Conservation (phyloP, 2,888 invertebrate species). For the Tethea ocularis region DNA sequence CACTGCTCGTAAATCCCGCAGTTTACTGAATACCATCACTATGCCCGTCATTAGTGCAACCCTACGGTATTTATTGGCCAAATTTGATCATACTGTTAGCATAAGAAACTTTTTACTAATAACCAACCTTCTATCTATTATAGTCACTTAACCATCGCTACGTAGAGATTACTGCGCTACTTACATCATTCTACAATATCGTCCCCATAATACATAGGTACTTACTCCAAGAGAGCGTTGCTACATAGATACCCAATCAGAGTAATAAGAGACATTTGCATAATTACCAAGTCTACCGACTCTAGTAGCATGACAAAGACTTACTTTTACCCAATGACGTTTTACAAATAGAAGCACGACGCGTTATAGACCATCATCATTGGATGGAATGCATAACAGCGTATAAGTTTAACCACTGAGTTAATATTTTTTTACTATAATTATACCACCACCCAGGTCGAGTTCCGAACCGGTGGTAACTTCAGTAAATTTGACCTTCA, state of each 20-base stretch:
- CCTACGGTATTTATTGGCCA: neutral
- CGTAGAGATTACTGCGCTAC: too few relatives aligned
- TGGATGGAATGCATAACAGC: too few relatives aligned
- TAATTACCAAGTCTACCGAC: neutral
- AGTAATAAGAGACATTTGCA: neutral
- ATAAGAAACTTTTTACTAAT: neutral
- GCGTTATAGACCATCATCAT: too few relatives aligned
- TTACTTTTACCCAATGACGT: neutral
- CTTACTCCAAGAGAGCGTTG: neutral
- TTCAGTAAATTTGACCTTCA: too few relatives aligned
- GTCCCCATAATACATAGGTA: neutral
- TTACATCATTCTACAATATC: neutral
- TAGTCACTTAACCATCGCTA: too few relatives aligned
- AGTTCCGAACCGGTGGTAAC: too few relatives aligned
- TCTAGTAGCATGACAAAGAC: neutral
- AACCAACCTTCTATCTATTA: neutral
- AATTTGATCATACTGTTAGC: neutral
- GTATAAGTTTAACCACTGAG: too few relatives aligned
- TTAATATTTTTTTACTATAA: too few relatives aligned
- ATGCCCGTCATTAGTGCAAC: neutral
- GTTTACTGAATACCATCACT: conserved; percentile 2
- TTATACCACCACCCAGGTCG: too few relatives aligned
- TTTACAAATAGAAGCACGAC: neutral
- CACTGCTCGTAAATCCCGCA: conserved; percentile 12
- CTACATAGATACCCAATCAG: neutral